Evolutionary conservation across 2,113 vertebrate species (phyloP).

Genomic region (Tauraco erythrolophus): DNA sequence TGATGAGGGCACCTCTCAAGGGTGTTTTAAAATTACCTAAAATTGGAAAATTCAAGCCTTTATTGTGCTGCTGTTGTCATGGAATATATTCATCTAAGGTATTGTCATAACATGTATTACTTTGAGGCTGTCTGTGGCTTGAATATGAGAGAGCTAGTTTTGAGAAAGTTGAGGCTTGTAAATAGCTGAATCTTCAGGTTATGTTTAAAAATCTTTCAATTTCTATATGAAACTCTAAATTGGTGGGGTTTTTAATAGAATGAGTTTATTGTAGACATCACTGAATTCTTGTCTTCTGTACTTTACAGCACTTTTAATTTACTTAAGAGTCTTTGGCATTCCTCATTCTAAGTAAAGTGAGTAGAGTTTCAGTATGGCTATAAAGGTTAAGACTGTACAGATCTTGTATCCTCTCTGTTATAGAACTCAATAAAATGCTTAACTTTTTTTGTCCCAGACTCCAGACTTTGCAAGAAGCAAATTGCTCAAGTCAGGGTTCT

Average conservation of each 20-base stretch:
- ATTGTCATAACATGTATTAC: not conserved
- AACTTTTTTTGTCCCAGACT: not conserved
- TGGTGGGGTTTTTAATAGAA: not conserved
- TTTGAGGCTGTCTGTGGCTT: not conserved
- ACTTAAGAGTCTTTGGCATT: not conserved
- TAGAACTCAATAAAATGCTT: not conserved
- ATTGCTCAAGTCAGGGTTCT: not conserved
- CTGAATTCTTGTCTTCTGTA: not conserved
- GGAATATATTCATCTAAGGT: not conserved
- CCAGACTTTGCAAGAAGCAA: not conserved
- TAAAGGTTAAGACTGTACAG: not conserved
- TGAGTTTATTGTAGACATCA: not conserved
- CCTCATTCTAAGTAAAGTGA: not conserved
- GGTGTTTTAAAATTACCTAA: not conserved
- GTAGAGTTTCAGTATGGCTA: not conserved
- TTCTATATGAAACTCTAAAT: not conserved
- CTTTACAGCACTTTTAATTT: not conserved
- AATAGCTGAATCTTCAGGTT: not conserved
- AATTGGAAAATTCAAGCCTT: not conserved
- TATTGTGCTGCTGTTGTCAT: not conserved
- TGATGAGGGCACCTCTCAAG: not conserved
- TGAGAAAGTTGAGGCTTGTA: not conserved
- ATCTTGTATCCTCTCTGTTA: not conserved
- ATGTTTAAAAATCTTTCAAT: not conserved
- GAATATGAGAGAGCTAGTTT: not conserved